These are phyloP conservation scores for Zaprionus lachaisei DNA, from an alignment of 1,140 invertebrate genomes.

Conservation along the genomic window DNA sequence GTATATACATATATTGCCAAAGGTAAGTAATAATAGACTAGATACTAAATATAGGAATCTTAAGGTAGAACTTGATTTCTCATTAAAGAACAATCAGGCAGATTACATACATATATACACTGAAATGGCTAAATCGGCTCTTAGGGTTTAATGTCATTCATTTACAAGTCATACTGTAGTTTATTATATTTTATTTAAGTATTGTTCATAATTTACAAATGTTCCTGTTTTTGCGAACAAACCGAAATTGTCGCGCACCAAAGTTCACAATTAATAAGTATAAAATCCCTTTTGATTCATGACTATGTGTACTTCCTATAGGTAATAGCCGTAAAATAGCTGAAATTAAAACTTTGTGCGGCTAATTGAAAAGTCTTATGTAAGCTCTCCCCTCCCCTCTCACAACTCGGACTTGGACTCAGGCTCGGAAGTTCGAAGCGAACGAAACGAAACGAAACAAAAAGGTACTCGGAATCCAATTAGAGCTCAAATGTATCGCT, in stretches of 20 bases:
- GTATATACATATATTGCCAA: too few relatives aligned
- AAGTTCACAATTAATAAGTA: background rate
- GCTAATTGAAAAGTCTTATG: slow-evolving; percentile 12
- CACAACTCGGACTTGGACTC: background rate
- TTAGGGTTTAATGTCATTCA: too few relatives aligned
- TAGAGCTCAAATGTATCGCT: slow-evolving; percentile 63
- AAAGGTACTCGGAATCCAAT: slow-evolving; percentile 64
- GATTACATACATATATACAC: too few relatives aligned
- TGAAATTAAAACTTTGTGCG: slow-evolving; percentile 5
- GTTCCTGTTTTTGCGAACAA: too few relatives aligned
- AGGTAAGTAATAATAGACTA: too few relatives aligned
- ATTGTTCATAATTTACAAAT: too few relatives aligned
- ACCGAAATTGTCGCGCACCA: background rate
- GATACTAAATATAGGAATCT: too few relatives aligned
- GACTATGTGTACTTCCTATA: slow-evolving; percentile 6
- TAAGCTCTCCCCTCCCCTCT: background rate
- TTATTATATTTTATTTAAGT: too few relatives aligned
- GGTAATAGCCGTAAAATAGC: slow-evolving; percentile 7
- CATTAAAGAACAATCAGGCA: too few relatives aligned
- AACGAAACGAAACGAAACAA: slow-evolving; percentile 4
- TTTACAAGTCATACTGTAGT: too few relatives aligned
- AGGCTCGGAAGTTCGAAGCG: slow-evolving; percentile 55
- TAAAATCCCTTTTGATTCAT: slow-evolving; percentile 6
- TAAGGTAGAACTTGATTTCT: too few relatives aligned
- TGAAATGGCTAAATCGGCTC: too few relatives aligned